Conservation (phyloP, 2,888 invertebrate genomes). For the Heliconius sara region DNA sequence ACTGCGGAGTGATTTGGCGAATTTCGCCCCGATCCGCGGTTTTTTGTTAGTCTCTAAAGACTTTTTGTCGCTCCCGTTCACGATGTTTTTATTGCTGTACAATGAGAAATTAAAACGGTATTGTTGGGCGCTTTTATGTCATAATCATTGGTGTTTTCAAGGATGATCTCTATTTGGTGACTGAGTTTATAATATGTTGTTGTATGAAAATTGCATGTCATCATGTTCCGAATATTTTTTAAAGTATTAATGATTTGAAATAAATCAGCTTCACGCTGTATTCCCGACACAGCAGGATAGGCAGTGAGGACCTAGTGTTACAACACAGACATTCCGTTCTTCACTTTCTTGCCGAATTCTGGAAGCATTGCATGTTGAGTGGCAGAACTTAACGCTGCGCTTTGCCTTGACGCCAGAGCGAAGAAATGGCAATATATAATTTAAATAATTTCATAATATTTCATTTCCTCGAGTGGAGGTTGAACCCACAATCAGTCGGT, state of each 20-base stretch:
- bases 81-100: conserved; percentile 82
- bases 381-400: too few relatives aligned
- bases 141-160: conserved; percentile 70
- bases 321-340: too few relatives aligned
- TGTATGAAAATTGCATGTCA: conserved; percentile 47
- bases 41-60: conserved; percentile 76
- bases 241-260: not conserved
- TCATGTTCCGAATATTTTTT: conserved; percentile 3
- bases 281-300: too few relatives aligned
- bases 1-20: conserved; percentile 82
- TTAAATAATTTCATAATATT: too few relatives aligned
- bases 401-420: too few relatives aligned
- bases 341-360: too few relatives aligned
- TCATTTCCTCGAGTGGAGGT: too few relatives aligned
- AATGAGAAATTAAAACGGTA: conserved; percentile 83
- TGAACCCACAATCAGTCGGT: too few relatives aligned
- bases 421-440: too few relatives aligned
- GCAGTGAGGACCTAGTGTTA: too few relatives aligned
- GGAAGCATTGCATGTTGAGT: too few relatives aligned
- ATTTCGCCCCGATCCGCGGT: conserved; percentile 80
- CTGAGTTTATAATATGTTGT: conserved; percentile 62
- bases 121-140: conserved; percentile 80
- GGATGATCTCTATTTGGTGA: conserved; percentile 61
- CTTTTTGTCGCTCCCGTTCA: conserved; percentile 82
- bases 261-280: too few relatives aligned